Conservation (phyloP, 2,113 vertebrate genomes). For the Tragelaphus scriptus region DNA sequence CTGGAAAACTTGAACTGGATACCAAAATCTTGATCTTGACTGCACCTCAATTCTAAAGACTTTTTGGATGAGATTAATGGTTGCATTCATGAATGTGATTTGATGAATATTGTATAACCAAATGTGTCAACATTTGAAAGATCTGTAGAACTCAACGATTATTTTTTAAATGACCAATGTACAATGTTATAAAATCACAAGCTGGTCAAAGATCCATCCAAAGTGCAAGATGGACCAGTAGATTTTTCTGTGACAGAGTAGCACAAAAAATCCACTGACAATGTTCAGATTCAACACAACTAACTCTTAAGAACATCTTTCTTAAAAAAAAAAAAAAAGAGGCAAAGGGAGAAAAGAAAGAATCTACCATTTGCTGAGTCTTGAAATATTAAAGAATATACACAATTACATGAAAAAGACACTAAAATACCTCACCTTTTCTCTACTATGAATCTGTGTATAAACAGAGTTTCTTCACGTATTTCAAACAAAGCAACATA, state of each 20-base stretch:
- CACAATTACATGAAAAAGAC: constrained; percentile 17
- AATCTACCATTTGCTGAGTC: not conserved
- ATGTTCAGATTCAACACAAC: not conserved
- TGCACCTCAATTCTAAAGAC: not conserved
- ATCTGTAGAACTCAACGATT: not conserved
- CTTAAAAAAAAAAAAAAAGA: not conserved
- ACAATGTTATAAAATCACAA: constrained; percentile 27
- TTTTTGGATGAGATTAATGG: not conserved
- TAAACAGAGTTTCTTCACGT: not conserved
- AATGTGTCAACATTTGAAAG: constrained; percentile 3
- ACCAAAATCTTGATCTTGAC: not conserved
- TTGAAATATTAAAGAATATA: not conserved
- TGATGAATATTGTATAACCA: not conserved
- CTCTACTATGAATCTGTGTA: not conserved
- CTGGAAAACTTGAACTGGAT: constrained; percentile 4
- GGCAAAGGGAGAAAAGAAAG: not conserved
- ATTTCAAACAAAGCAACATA: not conserved
- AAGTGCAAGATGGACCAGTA: not conserved
- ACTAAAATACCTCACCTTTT: not conserved
- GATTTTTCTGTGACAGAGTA: not conserved
- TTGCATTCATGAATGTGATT: not conserved
- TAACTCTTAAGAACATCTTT: not conserved
- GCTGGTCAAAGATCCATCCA: not conserved
- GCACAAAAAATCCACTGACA: not conserved
- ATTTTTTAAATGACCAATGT: not conserved